These are phyloP conservation scores for Helarctos malayanus DNA, from an alignment of 2,797 vertebrate genomes.

Conservation along the genomic window DNA sequence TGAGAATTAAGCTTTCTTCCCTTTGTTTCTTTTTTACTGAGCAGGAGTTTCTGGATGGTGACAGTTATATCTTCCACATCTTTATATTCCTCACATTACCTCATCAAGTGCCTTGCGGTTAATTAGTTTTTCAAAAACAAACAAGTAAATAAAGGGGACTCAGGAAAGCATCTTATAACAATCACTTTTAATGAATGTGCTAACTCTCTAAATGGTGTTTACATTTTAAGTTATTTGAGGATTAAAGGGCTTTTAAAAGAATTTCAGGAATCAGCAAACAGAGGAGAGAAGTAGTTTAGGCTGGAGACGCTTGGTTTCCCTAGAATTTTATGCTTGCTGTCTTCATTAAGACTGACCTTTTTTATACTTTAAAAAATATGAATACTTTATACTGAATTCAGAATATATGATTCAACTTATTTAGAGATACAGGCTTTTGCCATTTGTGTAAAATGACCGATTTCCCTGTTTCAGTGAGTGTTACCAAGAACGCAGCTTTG, in stretches of 20 bases:
- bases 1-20: background rate
- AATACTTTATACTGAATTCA: background rate
- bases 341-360: constrained; percentile 31
- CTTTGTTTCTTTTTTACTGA: constrained; percentile 19
- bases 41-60: background rate
- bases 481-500: background rate
- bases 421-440: background rate
- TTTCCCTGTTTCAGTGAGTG: constrained; percentile 1
- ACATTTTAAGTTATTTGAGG: constrained; percentile 26
- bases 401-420: constrained; percentile 15
- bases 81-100: constrained; percentile 30
- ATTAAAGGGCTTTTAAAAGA: constrained; percentile 61
- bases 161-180: constrained; percentile 42
- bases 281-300: background rate
- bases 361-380: constrained; percentile 52
- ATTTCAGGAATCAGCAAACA: constrained; percentile 46
- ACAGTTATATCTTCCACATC: background rate
- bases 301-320: background rate
- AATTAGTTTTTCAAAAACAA: constrained; percentile 58
- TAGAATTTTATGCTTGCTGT: background rate
- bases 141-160: constrained; percentile 22
- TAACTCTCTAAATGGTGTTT: constrained; percentile 40
- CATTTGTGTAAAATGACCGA: constrained; percentile 11
- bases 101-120: background rate
- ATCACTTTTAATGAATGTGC: constrained; percentile 38